Evolutionary conservation across 2,888 invertebrate genomes (phyloP).

Genomic region (Azorinus chamasolen): DNA sequence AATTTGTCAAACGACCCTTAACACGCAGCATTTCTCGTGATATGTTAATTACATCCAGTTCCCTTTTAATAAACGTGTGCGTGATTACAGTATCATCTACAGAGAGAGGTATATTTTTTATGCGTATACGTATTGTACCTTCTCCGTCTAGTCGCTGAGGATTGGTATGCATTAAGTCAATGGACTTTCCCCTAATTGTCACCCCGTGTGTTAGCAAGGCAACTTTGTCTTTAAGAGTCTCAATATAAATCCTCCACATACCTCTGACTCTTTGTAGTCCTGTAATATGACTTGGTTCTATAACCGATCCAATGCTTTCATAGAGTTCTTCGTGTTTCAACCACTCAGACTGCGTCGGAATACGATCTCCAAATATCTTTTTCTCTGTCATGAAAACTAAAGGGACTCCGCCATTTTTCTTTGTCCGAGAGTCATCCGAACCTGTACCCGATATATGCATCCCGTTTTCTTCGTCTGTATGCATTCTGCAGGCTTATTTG

Average conservation of each 20-base stretch:
- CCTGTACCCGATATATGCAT: too few relatives aligned
- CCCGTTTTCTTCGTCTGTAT: too few relatives aligned
- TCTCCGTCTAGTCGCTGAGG: conserved; percentile 6
- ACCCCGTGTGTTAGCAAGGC: background rate
- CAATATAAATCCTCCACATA: conserved; percentile 26
- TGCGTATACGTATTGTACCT: background rate
- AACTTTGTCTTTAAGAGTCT: background rate
- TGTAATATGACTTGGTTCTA: conserved; percentile 2
- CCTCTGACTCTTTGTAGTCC: conserved; percentile 22
- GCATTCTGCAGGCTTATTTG: too few relatives aligned
- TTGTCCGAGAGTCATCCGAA: too few relatives aligned
- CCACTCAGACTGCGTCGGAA: background rate
- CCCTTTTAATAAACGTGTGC: background rate
- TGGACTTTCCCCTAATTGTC: conserved; percentile 1
- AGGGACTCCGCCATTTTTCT: background rate
- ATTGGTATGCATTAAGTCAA: conserved; percentile 2
- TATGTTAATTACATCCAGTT: too few relatives aligned
- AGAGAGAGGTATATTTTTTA: conserved; percentile 19
- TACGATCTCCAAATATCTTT: background rate
- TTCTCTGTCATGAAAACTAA: conserved; percentile 4
- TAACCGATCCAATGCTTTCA: background rate
- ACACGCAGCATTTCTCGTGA: too few relatives aligned
- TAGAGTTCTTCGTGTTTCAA: too few relatives aligned
- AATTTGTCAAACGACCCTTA: too few relatives aligned
- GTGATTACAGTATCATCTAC: conserved; percentile 6